Conservation (phyloP, 2,113 vertebrate species). For the Diglossa brunneiventris region DNA sequence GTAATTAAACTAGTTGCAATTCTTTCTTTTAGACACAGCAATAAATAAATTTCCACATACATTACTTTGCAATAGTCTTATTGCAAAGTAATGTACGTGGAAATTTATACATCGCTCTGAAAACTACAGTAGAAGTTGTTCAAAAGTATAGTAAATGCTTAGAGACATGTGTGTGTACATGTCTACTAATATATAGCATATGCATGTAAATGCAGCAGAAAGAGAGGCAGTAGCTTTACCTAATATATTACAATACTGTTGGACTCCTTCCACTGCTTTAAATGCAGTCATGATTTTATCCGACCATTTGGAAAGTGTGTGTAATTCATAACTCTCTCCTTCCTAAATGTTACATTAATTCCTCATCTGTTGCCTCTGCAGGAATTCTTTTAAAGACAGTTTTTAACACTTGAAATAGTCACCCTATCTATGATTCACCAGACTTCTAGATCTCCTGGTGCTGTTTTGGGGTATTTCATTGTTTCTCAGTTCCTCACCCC, state of each 20-base stretch:
- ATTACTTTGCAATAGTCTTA: background rate
- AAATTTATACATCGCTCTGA: background rate
- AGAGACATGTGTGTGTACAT: background rate
- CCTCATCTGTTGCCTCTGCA: background rate
- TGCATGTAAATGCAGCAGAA: background rate
- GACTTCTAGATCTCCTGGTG: background rate
- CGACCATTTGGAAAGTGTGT: conserved; percentile 37
- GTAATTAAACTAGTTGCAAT: background rate
- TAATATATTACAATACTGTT: conserved; percentile 2
- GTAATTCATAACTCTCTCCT: conserved; percentile 17
- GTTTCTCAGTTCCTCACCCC: background rate
- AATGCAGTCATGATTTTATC: conserved; percentile 34
- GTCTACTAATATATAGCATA: background rate
- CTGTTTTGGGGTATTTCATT: background rate
- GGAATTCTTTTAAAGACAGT: background rate
- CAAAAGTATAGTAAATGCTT: background rate
- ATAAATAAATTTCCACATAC: too few species aligned
- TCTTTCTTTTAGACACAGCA: background rate
- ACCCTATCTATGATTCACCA: background rate
- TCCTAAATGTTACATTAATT: background rate
- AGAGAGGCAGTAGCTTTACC: conserved; percentile 30
- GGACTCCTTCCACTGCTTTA: conserved; percentile 43
- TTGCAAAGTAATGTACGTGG: background rate
- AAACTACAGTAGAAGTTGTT: background rate
- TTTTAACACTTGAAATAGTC: background rate